Conservation (phyloP, 2,113 vertebrate species). For the Fulmarus glacialis region DNA sequence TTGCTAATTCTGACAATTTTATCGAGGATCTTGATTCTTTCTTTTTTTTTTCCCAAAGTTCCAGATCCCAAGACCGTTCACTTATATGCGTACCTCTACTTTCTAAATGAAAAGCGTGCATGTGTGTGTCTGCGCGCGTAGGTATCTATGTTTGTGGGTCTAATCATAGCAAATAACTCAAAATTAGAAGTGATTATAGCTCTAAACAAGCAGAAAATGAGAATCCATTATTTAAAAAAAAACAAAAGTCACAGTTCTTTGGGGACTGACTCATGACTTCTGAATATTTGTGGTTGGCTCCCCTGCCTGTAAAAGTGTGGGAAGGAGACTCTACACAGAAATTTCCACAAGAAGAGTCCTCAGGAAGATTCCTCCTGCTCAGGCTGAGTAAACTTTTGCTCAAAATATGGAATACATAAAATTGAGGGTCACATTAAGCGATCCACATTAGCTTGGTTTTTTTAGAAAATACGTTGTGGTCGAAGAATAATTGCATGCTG, state of each 20-base stretch:
- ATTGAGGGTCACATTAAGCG: neutral
- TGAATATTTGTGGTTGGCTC: neutral
- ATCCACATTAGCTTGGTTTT: neutral
- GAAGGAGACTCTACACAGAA: neutral
- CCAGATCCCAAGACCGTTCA: neutral
- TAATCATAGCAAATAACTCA: neutral
- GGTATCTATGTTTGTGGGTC: neutral
- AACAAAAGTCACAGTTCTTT: neutral
- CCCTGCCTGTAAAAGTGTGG: neutral
- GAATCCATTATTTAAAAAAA: neutral
- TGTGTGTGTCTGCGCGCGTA: rapidly evolving
- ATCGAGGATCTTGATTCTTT: neutral
- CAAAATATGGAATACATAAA: neutral
- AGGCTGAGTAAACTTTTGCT: neutral
- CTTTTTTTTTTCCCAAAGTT: neutral
- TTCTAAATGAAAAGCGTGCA: neutral
- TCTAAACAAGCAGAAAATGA: neutral
- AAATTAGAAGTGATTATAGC: neutral
- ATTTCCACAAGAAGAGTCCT: neutral
- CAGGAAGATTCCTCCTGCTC: neutral
- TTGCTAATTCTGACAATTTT: neutral
- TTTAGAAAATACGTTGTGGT: neutral
- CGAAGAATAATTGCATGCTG: neutral
- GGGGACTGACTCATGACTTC: neutral
- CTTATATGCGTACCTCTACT: neutral